phyloP scores from a whole-genome alignment of 2,888 invertebrate genomes.

The Willowsia nigromaculata region DNA sequence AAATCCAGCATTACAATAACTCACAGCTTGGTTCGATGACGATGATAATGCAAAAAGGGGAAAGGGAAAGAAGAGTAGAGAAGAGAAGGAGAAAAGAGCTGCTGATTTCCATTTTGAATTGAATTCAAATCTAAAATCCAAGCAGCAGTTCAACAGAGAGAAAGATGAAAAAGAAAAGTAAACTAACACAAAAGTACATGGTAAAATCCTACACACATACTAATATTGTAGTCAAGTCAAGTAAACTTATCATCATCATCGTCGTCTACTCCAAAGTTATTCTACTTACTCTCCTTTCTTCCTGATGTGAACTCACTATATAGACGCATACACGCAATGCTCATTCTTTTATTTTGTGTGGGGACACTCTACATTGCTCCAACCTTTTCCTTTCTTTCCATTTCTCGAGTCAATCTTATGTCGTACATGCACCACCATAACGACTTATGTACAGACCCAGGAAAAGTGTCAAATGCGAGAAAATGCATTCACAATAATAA shows the following conservation, averaged over 20 bases:
- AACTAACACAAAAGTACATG: constrained; percentile 38
- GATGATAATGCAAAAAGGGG: constrained; percentile 52
- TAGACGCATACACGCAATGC: not conserved
- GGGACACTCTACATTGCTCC: not conserved
- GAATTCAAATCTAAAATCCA: constrained; percentile 65
- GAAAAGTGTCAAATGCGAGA: constrained; percentile 66
- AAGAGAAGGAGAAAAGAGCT: constrained; percentile 34
- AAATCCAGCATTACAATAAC: constrained; percentile 4
- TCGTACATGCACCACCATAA: not conserved
- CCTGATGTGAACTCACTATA: not conserved
- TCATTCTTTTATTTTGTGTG: not conserved
- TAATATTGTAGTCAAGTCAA: constrained; percentile 67
- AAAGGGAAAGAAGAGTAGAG: constrained; percentile 21
- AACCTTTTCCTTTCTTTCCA: constrained; percentile 36
- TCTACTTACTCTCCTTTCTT: constrained; percentile 1
- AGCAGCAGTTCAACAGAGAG: constrained; percentile 12
- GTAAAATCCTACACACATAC: not conserved
- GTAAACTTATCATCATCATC: constrained; percentile 55
- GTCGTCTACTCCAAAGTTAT: not conserved
- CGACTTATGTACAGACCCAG: not conserved
- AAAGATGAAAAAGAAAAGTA: constrained; percentile 52
- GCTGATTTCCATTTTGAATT: constrained; percentile 71
- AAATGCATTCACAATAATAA: constrained; percentile 51
- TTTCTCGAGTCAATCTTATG: not conserved
- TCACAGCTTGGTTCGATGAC: constrained; percentile 20